Conservation (phyloP, 1,140 invertebrate species). For the Zaprionus inermis region DNA sequence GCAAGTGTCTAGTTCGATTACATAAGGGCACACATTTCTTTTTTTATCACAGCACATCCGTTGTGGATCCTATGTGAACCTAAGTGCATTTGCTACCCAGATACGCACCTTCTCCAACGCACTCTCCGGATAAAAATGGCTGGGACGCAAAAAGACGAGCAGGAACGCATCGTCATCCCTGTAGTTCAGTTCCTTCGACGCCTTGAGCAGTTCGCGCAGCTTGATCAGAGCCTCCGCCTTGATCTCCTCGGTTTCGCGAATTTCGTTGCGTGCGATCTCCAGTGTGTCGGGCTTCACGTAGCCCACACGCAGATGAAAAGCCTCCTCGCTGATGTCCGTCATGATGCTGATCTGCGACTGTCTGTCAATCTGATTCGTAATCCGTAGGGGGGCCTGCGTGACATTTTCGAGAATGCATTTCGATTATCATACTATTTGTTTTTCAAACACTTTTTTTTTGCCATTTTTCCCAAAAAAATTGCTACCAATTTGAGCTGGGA, state of each 20-base stretch:
- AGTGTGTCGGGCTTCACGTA: conserved; percentile 84
- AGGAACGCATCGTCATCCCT: conserved; percentile 90
- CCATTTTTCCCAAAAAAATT: conserved; percentile 15
- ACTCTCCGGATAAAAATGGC: conserved; percentile 92
- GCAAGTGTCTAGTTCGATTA: not conserved
- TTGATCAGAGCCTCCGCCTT: conserved; percentile 86
- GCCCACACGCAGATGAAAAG: conserved; percentile 74
- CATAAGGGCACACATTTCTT: not conserved
- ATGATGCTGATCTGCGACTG: too few species aligned
- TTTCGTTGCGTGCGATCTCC: conserved; percentile 87
- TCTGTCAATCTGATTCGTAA: too few species aligned
- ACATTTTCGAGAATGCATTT: conserved; percentile 48
- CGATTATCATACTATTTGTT: conserved; percentile 24
- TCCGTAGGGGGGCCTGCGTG: conserved; percentile 55
- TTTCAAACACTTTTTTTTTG: conserved; percentile 8
- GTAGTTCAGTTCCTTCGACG: conserved; percentile 87
- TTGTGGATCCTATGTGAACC: not conserved
- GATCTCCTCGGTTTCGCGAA: conserved; percentile 89
- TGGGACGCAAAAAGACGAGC: conserved; percentile 90
- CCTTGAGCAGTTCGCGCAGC: conserved; percentile 87
- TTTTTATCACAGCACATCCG: not conserved
- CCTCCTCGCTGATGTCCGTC: conserved; percentile 71
- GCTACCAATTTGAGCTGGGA: too few species aligned
- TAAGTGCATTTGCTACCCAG: not conserved
- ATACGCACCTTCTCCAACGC: conserved; percentile 89